Evolutionary conservation across 1,140 invertebrate genomes (phyloP), one percentile per base, ranked within the genome.

Genomic region (Drosophila rufa): DNA sequence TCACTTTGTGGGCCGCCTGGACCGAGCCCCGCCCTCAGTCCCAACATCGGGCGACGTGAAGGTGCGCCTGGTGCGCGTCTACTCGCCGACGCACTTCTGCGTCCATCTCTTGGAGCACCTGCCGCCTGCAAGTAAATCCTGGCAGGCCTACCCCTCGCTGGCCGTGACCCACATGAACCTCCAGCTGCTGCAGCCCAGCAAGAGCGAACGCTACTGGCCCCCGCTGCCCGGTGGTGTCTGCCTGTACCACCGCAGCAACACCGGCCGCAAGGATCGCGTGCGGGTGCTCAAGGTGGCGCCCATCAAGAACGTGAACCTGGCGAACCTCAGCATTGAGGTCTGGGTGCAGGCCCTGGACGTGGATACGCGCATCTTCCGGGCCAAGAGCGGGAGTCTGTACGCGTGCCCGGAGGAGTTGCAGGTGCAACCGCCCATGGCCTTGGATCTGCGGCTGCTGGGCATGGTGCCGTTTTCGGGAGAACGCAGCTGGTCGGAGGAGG

Each of bases 61-160:
- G 19, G 8, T 87, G 4, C 38, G 45, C 3, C 25, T 87, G 11
- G 27, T 81, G 0, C 40, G 46, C 0, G 69, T 81, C 4, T 89
- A 84, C 19, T 75, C 84, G 7, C 84, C 84, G 0, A 51, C 58
- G 0, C 84, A 87, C 25, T 79, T 78, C 14, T 80, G 80, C 19
- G 84, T 84, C 0, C 65, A 59, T 6, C 6, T 87, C 3, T 11
- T 67, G n/a, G 84, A 89, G 38, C 66, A 89, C 14, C 27, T 75
- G 36, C 61, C 61, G 2, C 27, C 22, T 0, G 43, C 22, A 25
- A 4, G 45, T 1, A 42, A 62, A 4, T 53, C 9, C 6, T 87
- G 83, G 83, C 15, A 57, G 8, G 0, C 1, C 1, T 8, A 67
- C 3, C 6, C 42, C 0, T 17, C n/a, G 0, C 9, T 17, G 4